Evolutionary conservation across 2,888 invertebrate species (phyloP), one percentile per base, ranked within the genome.

Genomic region (Oxytorus armatus): DNA sequence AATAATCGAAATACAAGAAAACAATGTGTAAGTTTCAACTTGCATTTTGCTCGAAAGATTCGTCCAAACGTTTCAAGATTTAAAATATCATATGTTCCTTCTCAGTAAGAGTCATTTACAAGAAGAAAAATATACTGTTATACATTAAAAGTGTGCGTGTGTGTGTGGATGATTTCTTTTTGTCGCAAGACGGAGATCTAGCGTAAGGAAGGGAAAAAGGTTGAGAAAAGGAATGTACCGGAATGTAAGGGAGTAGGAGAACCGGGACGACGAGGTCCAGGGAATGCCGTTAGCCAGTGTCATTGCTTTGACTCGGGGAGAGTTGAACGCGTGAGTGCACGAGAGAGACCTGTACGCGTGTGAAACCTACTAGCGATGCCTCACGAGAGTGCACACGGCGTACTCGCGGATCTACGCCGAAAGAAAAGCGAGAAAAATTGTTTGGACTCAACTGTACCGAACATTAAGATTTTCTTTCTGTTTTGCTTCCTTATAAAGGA

Each of bases 221-320:
- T 73, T 23, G 75, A 57, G 65, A 82, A 73, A 51, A 65, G 72
- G 25, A 79, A 81, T 79, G 82, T 78, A 61, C 61, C 74, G 84
- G 86, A 86, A 85, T 84, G 86, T 75, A 84, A 49, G 81, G 72
- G 76, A 81, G 81, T 73, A 63, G 66, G 81, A 81, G 79, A 77
- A 78, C 73, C 76, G 73, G 83, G 83, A 84, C 81, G 85, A 84
- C 83, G 87, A 84, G 86, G 85, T 85, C 84, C 85, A 81, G 76
- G 53, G 85, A 86, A 88, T 88, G 86, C 88, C 88, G 88, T 88
- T 88, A 88, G 86, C 77, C 80, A 83, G 83, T 86, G 85, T 86
- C 85, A 80, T 83, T 78, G 70, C 75, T 76, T 80, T 63, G 51
- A 63, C 63, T 53, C 42, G 53, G 29, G 23, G 51, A 72, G 63